These are phyloP conservation scores for Macrosteles quadrilineatus DNA, from an alignment of 1,140 invertebrate species.

Conservation along the genomic window DNA sequence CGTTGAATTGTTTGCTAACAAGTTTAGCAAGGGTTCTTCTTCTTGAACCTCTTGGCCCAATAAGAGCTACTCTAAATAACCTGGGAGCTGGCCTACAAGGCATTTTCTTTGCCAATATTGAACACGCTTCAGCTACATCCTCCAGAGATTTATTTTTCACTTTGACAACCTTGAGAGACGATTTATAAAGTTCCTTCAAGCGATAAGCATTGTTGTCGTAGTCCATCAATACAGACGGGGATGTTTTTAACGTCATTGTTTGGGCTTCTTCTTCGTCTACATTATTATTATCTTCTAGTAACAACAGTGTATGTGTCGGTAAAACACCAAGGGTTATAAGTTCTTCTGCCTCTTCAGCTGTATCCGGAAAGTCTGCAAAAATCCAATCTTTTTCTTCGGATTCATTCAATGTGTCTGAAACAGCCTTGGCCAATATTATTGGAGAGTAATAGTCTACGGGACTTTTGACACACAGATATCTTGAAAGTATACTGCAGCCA, in stretches of 20 bases:
- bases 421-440: neutral
- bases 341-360: neutral
- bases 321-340: neutral
- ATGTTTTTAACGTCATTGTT: neutral
- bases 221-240: neutral
- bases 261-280: neutral
- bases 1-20: constrained; percentile 44
- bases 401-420: neutral
- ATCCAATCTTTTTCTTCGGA: constrained; percentile 1
- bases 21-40: constrained; percentile 44
- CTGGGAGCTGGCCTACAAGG: constrained; percentile 32
- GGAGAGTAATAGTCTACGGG: neutral
- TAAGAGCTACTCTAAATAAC: constrained; percentile 46
- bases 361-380: neutral
- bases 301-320: neutral
- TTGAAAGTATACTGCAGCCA: neutral
- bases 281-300: neutral
- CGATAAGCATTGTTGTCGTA: neutral
- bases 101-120: neutral
- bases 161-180: neutral
- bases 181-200: neutral
- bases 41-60: constrained; percentile 46
- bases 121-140: neutral
- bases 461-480: neutral
- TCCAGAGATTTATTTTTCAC: neutral